Evolutionary conservation across 2,797 vertebrate species (phyloP), one percentile per base, ranked within the genome.

Genomic region (Etheostoma perlongum): DNA sequence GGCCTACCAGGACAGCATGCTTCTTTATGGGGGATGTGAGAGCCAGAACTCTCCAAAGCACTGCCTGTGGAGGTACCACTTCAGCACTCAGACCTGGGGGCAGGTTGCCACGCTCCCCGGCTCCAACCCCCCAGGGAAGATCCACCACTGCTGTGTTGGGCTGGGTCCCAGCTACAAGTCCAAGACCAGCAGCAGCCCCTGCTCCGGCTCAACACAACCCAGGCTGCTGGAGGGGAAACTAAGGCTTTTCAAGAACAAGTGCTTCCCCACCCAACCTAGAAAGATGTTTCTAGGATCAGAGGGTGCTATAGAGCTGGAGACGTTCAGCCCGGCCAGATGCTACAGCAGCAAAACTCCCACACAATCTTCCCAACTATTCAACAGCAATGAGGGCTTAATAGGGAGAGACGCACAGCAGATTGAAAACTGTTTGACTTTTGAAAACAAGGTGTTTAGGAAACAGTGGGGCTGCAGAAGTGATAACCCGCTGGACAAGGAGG

Each of bases 11-110:
- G 95, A 96, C 86, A 91, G 84, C 13, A 96, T 98, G 96, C 93
- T 97, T 58, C 65, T 97, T 3, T 96, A 96, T 18, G 97, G 96
- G 1, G 96, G 96, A 73, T 95, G 96, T 0, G 89, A 91, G 72
- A 93, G 90, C 62, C 94, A 94, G 76, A 87, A 70, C 81, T 79
- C 67, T 36, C 92, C 93, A 6, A 85, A 74, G 30, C 93, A 90
- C 82, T 90, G 80, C 63, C 75, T 97, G 76, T 97, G 97, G 97
- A 94, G 88, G 58, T 97, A 95, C 82, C 85, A 79, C 88, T 95
- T 97, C 87, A 84, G 42, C 44, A 86, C 91, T 0, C 92, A 93
- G 54, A 89, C 81, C 2, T 97, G 96, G 97, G 89, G 89, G 72
- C 96, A 93, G 81, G 54, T 96, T 0, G 69, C 76, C 0, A 69